phyloP scores from a whole-genome alignment of 2,797 vertebrate genomes.

The Buphagus erythrorhynchus region DNA sequence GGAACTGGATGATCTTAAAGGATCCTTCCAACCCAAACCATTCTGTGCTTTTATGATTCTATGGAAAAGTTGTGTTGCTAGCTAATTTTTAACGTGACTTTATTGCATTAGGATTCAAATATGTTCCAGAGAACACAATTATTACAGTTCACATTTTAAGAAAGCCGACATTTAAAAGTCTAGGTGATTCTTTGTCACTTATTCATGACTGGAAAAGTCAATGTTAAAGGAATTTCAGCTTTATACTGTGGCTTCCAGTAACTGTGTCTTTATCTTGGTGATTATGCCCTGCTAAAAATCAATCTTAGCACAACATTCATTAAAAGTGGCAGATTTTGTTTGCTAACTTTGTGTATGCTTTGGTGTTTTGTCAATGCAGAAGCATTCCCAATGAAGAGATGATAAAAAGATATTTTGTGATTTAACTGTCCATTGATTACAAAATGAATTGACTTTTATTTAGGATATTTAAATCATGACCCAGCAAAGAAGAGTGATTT shows the following conservation, averaged over 20 bases:
- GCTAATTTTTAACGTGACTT: background rate
- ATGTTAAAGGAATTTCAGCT: constrained; percentile 6
- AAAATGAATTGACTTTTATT: background rate
- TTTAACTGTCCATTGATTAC: background rate
- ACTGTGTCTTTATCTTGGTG: background rate
- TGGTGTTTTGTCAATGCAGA: background rate
- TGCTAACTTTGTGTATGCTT: background rate
- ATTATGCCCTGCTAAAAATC: constrained; percentile 33
- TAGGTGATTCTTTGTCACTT: constrained; percentile 19
- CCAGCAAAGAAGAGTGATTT: background rate
- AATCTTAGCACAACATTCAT: background rate
- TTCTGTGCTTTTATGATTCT: background rate
- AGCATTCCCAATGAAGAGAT: background rate
- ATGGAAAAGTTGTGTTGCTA: background rate
- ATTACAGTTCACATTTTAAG: background rate
- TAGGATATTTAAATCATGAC: background rate
- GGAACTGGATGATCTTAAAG: background rate
- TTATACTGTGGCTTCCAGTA: background rate
- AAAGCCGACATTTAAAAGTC: background rate
- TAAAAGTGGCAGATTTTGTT: background rate
- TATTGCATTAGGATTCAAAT: background rate
- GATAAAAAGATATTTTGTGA: background rate
- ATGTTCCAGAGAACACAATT: background rate
- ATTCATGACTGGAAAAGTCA: constrained; percentile 12
- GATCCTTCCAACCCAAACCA: background rate